Evolutionary conservation across 92 coral and sea anemone species (phyloP).

Genomic region (Epizoanthus fatuus): DNA sequence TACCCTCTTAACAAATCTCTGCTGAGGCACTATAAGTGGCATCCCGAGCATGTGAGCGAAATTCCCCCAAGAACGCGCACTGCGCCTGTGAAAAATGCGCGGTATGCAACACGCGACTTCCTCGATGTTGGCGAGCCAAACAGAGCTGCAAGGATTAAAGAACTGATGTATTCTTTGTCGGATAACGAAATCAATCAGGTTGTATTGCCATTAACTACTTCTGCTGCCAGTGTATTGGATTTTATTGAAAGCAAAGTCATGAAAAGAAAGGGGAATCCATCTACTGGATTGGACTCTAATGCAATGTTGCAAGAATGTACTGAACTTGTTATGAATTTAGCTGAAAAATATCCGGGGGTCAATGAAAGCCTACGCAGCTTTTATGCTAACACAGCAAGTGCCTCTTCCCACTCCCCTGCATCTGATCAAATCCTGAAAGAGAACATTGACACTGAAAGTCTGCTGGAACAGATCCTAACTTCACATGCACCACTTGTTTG

Average conservation of each 20-base stretch:
- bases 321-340: too few species aligned
- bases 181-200: background rate
- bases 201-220: background rate
- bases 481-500: background rate
- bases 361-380: too few species aligned
- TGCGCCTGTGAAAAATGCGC: background rate
- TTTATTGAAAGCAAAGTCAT: background rate
- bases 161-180: background rate
- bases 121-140: background rate
- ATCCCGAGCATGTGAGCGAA: background rate
- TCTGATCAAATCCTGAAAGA: too few species aligned
- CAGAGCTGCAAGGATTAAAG: background rate
- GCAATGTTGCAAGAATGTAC: too few species aligned
- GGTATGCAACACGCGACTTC: background rate
- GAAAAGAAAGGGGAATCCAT: too few species aligned
- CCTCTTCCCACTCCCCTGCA: too few species aligned
- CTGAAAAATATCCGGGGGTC: too few species aligned
- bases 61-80: constrained; percentile 10
- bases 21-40: constrained; percentile 3
- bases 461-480: background rate
- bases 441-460: too few species aligned
- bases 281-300: too few species aligned
- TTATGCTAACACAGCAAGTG: too few species aligned
- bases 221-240: background rate
- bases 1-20: background rate